A percentile compares a stretch with the other conserved stretches of the same genome.
phyloP scores from a whole-genome alignment of 2,113 vertebrate species.

The Cynocephalus volans region DNA sequence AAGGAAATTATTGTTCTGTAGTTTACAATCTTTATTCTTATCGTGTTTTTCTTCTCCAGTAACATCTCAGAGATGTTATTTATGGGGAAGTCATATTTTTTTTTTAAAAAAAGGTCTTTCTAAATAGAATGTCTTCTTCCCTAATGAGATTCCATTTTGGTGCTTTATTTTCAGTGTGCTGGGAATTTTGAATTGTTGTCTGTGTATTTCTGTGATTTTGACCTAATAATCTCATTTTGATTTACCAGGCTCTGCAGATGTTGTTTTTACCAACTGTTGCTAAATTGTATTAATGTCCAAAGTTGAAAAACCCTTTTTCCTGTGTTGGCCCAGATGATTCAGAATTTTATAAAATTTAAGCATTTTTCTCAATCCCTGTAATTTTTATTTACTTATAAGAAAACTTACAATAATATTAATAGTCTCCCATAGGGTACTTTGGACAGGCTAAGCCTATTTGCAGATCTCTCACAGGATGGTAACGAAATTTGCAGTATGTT shows the following conservation, averaged over 20 bases:
- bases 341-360: constrained; percentile 68
- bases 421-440: not conserved
- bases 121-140: constrained; percentile 63
- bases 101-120: too few species aligned
- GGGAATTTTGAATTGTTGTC: constrained; percentile 73
- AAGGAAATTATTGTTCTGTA: not conserved
- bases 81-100: constrained; percentile 32
- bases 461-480: not conserved
- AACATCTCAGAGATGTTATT: constrained; percentile 18
- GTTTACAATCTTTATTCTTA: constrained; percentile 8
- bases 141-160: constrained; percentile 57
- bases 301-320: constrained; percentile 55
- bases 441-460: not conserved
- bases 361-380: not conserved
- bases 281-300: constrained; percentile 70
- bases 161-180: constrained; percentile 58
- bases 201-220: constrained; percentile 71
- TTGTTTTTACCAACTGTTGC: constrained; percentile 48
- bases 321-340: constrained; percentile 47
- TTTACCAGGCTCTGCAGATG: constrained; percentile 77
- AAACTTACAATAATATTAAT: not conserved
- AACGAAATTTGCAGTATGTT: not conserved
- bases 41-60: constrained; percentile 20
- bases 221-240: constrained; percentile 80
- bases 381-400: constrained; percentile 63